Conservation (phyloP, 2,888 invertebrate species). For the Lumbricus terrestris region DNA sequence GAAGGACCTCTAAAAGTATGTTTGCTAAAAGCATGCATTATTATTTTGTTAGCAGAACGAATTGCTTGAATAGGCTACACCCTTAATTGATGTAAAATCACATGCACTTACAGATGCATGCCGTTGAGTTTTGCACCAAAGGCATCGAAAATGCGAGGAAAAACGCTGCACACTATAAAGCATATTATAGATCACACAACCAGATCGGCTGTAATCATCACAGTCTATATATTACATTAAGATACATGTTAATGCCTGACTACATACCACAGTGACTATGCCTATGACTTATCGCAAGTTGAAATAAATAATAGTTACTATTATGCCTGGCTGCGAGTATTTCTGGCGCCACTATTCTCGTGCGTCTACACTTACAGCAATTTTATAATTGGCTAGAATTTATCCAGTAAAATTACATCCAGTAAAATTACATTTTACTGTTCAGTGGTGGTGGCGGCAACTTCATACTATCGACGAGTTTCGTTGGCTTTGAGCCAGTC, state of each 20-base stretch:
- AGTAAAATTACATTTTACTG: neutral
- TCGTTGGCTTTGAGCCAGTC: conserved; percentile 64
- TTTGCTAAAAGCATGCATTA: neutral
- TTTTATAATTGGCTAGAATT: neutral
- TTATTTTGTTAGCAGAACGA: too few species aligned
- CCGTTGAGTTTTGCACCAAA: too few species aligned
- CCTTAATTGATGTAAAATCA: too few species aligned
- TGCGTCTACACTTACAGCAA: neutral
- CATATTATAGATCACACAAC: too few species aligned
- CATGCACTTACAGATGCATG: too few species aligned
- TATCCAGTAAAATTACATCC: neutral
- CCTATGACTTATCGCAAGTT: too few species aligned
- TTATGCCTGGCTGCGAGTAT: too few species aligned
- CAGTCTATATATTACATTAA: neutral
- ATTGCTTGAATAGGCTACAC: too few species aligned
- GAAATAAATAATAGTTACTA: too few species aligned
- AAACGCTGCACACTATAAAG: too few species aligned
- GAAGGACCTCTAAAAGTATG: neutral
- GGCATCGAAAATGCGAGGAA: too few species aligned
- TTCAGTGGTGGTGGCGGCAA: conserved; percentile 68
- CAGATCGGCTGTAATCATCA: neutral
- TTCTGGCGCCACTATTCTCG: neutral
- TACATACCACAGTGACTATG: neutral
- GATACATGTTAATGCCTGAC: neutral
- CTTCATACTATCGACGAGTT: conserved; percentile 67